A percentile compares a stretch with the other conserved stretches of the same genome.
These are phyloP conservation scores for Plutomurus gul DNA, from an alignment of 1,140 invertebrate genomes.

Conservation along the genomic window DNA sequence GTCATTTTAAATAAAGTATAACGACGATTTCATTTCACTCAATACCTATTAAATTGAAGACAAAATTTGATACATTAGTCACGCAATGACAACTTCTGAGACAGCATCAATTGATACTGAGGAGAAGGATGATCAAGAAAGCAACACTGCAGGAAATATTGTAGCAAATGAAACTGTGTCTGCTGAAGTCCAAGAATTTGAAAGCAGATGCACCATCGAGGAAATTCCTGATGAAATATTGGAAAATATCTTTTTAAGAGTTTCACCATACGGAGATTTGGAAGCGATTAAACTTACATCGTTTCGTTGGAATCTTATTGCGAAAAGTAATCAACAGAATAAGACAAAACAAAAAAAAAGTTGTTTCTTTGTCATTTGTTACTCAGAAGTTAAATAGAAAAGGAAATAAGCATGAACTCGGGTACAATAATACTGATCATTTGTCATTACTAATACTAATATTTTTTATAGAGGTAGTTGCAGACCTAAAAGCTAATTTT, in stretches of 20 bases:
- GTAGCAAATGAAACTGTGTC: no score
- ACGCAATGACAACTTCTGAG: background rate
- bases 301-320: slow-evolving; percentile 78
- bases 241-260: slow-evolving; percentile 84
- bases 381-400: background rate
- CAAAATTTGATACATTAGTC: background rate
- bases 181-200: no score
- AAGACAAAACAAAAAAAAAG: slow-evolving; percentile 25
- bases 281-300: slow-evolving; percentile 82
- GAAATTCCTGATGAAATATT: slow-evolving; percentile 85
- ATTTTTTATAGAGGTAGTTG: slow-evolving; percentile 37
- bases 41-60: no score
- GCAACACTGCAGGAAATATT: background rate
- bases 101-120: background rate
- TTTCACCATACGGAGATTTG: slow-evolving; percentile 88
- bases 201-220: background rate
- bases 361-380: slow-evolving; percentile 30
- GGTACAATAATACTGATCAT: no score
- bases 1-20: no score
- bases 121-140: background rate
- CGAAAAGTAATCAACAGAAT: slow-evolving; percentile 69
- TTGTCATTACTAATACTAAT: no score
- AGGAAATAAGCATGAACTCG: no score
- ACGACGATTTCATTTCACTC: no score
- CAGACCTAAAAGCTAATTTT: slow-evolving; percentile 38